Evolutionary conservation across 2,888 invertebrate species (phyloP).

Genomic region (Neocrepidodera transversa): DNA sequence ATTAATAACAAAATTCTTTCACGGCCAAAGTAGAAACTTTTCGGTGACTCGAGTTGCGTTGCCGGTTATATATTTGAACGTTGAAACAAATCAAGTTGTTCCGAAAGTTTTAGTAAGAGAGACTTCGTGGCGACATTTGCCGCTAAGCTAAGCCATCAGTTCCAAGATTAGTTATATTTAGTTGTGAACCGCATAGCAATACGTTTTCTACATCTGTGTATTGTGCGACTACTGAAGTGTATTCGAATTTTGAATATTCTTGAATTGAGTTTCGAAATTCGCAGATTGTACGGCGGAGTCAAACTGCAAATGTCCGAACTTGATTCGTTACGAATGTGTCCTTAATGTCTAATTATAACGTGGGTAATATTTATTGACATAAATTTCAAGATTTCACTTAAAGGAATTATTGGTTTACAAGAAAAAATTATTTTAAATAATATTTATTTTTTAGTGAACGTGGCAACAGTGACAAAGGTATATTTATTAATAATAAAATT

Average conservation of each 20-base stretch:
- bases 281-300: no score
- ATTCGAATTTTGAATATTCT: constrained; percentile 26
- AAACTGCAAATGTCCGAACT: no score
- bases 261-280: no score
- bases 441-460: no score
- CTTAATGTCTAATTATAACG: no score
- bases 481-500: neutral
- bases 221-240: constrained; percentile 25
- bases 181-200: constrained; percentile 32
- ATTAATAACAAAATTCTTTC: neutral
- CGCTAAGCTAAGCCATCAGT: constrained; percentile 48
- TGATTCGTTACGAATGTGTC: no score
- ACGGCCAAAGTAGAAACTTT: neutral
- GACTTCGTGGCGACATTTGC: constrained; percentile 49
- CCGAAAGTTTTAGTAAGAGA: constrained; percentile 47
- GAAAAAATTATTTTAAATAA: no score
- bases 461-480: no score
- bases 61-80: neutral
- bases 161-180: constrained; percentile 45
- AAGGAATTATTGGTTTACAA: no score
- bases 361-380: no score
- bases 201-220: constrained; percentile 34
- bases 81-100: constrained; percentile 48
- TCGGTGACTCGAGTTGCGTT: neutral
- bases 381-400: no score